Evolutionary conservation across 2,888 invertebrate species (phyloP), one percentile per base, ranked within the genome.

Genomic region (Phortica okadai): DNA sequence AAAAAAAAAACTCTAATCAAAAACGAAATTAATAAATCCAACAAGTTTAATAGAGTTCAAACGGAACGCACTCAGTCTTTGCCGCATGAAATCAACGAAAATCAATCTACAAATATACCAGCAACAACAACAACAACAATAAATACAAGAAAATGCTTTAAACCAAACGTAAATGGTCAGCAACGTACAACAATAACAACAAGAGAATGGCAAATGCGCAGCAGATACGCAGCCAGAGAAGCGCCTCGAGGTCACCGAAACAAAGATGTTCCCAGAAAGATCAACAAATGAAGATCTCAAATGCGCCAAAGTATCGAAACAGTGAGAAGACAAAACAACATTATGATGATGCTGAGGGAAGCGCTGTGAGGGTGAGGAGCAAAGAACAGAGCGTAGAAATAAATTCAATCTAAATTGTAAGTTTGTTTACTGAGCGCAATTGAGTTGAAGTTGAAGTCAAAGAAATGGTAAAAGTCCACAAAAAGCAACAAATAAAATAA

Each of bases 241-340:
- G 69, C 67, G 69, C 67, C 74, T 82, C 86, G 86, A 84, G 86
- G 86, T 86, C 86, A 86, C 81, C 83, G 83, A 82, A 83, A 87
- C 87, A 82, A 84, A 90, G 89, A 90, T 90, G 90, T 90, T 90
- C 89, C 90, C 89, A 90, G 88, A 89, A 86, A 89, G 89, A 90
- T 89, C 90, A 84, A 84, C 84, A 87, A 89, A 89, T 90, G 88
- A 90, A 90, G 90, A 89, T 90, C 89, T 89, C 89, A 88, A 88
- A 89, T 85, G 83, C 44, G 74, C 67, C 45, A 69, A 72, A 72
- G 58, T 73, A 77, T 74, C 78, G 78, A 58, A 75, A 42, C 77
- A 72, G 73, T 33, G 16, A 50, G 62, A 62, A 62, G 62, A 5
- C 16, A 21, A 1, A 21, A 62, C 8, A 62, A 21, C 10, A 25